Evolutionary conservation across 2,113 vertebrate genomes (phyloP), one percentile per base, ranked within the genome.

Genomic region (Amphiprion ocellaris): DNA sequence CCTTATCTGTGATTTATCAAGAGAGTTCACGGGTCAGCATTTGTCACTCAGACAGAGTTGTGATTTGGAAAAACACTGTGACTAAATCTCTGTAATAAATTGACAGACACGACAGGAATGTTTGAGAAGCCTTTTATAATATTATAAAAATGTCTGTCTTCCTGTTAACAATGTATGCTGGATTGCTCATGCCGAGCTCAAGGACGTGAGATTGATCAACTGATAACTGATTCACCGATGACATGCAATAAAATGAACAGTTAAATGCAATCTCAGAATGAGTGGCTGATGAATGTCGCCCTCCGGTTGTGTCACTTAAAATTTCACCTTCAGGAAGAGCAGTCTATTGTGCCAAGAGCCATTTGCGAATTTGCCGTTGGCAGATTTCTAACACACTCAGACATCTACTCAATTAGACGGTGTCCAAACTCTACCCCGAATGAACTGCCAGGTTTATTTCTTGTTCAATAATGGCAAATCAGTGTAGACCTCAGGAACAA

Each of bases 41-140:
- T 41, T 76, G 19, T 74, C 37, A 75, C 54, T 9, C 8, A 46
- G 33, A 0, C 15, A 11, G 12, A 8, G 6, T 58, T 19, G 24
- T 52, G 0, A 50, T 39, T 55, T 46, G 33, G 64, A 65, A 77
- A 81, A 77, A 19, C 11, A 65, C 71, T 2, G 44, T 85, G 78
- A 88, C 65, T 79, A 69, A 70, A 86, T n/a, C 7, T 19, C 1
- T 59, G 72, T 44, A 44, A 75, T 19, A 4, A 68, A 30, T 1
- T 1, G 0, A 55, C 23, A 44, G 26, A 70, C 72, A 23, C 21
- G 11, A 50, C 0, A 65, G 6, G 30, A 66, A 74, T 69, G 69
- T 4, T 26, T 33, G 0, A n/a, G n/a, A 5, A 49, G 16, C 17
- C 9, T 49, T 49, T 37, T 37, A 7, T 37, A 14, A 19, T 15